Conservation (phyloP, 30 jellyfish, hydroid and myxozoan species). For the Aurelia aurita region DNA sequence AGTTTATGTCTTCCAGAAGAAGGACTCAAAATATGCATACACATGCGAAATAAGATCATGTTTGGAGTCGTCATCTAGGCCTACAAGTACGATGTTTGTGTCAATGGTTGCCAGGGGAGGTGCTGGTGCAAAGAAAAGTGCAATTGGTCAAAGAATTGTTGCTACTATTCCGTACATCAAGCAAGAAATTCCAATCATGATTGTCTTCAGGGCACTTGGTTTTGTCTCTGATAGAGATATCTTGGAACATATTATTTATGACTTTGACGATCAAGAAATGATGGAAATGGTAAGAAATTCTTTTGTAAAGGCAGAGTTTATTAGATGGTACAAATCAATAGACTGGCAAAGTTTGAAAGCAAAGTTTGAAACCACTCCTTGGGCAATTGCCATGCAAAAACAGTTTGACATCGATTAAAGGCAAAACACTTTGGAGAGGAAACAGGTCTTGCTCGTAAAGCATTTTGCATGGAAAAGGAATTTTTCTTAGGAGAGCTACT, state of each 20-base stretch:
- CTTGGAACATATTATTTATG: constrained; percentile 97
- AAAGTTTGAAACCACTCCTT: too few relatives aligned
- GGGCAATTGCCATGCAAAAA: too few relatives aligned
- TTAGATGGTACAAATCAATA: too few relatives aligned
- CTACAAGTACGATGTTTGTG: constrained; percentile 96
- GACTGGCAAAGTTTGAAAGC: too few relatives aligned
- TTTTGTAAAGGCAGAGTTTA: too few relatives aligned
- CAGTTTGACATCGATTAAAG: too few relatives aligned
- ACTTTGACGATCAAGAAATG: constrained; percentile 98
- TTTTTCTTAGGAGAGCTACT: too few relatives aligned
- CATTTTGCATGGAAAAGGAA: too few relatives aligned
- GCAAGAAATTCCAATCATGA: constrained; percentile 99
- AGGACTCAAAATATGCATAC: constrained; percentile 97
- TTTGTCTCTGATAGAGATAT: constrained; percentile 99
- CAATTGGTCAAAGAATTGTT: constrained; percentile 98
- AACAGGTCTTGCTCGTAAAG: too few relatives aligned
- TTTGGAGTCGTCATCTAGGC: constrained; percentile 98
- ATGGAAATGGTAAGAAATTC: constrained; percentile 91
- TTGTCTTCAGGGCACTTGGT: constrained; percentile 99
- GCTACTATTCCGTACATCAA: constrained; percentile 98
- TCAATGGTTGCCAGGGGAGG: constrained; percentile 98
- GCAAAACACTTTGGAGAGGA: too few relatives aligned
- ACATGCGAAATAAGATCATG: constrained; percentile 97
- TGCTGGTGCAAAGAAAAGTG: constrained; percentile 96
- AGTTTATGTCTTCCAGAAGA: constrained; percentile 97